Evolutionary conservation across 2,888 invertebrate genomes (phyloP), one percentile per base, ranked within the genome.

Genomic region (Watsonalla cultraria): DNA sequence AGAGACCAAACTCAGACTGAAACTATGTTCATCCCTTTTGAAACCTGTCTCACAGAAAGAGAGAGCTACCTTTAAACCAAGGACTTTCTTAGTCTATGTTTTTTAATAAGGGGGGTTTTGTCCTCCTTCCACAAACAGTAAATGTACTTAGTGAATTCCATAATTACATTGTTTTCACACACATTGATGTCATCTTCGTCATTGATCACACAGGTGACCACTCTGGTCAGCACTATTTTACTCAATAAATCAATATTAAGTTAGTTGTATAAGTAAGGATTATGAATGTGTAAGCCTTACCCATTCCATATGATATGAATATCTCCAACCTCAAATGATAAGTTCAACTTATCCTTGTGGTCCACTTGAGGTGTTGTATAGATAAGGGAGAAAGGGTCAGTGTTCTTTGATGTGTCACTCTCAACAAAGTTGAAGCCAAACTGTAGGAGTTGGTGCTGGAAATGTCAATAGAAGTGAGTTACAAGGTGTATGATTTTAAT

Each of bases 381-480:
- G 5, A 66, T 66, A 4, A 90, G 61, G 45, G 74, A 75, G 57
- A 89, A 84, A 4, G 73, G 67, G 51, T 87, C 85, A 11, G 79
- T 77, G 55, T 65, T 76, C 7, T 72, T 69, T 14, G 85, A 84
- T 11, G 82, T 76, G 53, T 80, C 81, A 66, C 65, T 69, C 45
- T 87, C 86, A 51, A 84, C 62, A 66, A 89, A 86, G 56, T 72
- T 78, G 49, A 88, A 86, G 9, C 80, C 86, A 69, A 89, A 81
- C 54, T 80, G 74, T 37, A 89, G 59, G 45, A 90, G 63, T 58
- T 90, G 88, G 60, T 74, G 72, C 90, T 90, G 78, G 55, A 84
- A 84, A 55, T 39, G 55, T 56, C 54, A 45, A 45, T 46, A 42
- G n/a, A 45, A 51, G 24, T 48, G 33, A 24, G 24, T 4, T 37